Evolutionary conservation across 2,888 invertebrate species (phyloP).

Genomic region (Lycaena phlaeas): DNA sequence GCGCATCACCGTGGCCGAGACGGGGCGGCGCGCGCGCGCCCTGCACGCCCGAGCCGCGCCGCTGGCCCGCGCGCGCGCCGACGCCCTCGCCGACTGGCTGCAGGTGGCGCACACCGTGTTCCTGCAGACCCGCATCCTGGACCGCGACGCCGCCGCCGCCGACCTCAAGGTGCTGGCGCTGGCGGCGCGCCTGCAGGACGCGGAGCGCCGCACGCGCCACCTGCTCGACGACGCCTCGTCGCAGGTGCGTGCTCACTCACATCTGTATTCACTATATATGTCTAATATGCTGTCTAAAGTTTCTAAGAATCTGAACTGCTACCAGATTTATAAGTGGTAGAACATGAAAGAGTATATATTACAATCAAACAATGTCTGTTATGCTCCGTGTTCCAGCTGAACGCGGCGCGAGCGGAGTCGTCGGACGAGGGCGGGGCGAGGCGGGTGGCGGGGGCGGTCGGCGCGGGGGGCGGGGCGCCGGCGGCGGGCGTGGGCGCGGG

Average conservation of each 20-base stretch:
- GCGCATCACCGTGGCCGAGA: conserved; percentile 85
- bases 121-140: conserved; percentile 85
- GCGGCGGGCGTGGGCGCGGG: conserved; percentile 21
- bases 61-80: conserved; percentile 82
- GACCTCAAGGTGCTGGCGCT: conserved; percentile 55
- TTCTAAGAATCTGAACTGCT: too few species aligned
- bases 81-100: conserved; percentile 88
- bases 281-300: too few species aligned
- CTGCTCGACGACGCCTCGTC: background rate
- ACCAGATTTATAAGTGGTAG: too few species aligned
- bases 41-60: conserved; percentile 81
- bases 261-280: background rate
- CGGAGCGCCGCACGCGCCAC: conserved; percentile 28
- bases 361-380: too few species aligned
- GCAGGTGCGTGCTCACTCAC: background rate
- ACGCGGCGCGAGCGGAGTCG: conserved; percentile 14
- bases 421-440: conserved; percentile 10
- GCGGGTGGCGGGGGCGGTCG: conserved; percentile 38
- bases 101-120: conserved; percentile 91
- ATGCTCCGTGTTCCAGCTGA: conserved; percentile 13
- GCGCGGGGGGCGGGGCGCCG: conserved; percentile 30
- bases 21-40: conserved; percentile 79
- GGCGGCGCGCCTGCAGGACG: conserved; percentile 56
- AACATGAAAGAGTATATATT: too few species aligned
- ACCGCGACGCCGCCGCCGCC: conserved; percentile 76